Conservation (phyloP, 2,797 vertebrate genomes). For the Mus minutoides region DNA sequence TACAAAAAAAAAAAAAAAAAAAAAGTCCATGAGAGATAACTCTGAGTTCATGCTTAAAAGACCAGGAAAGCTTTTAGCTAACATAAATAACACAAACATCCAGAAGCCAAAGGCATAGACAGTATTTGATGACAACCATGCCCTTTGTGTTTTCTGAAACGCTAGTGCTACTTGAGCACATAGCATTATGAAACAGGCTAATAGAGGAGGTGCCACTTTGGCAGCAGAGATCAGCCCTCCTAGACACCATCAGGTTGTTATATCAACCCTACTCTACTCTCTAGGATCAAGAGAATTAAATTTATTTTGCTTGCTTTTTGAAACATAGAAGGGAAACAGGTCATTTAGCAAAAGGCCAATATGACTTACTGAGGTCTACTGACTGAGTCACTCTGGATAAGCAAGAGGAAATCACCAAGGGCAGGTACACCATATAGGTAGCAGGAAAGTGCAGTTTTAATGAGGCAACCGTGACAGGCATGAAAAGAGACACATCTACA, state of each 20-base stretch:
- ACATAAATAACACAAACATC: not conserved
- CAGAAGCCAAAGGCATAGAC: not conserved
- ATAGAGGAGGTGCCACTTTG: not conserved
- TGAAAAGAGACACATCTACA: not conserved
- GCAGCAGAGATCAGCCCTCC: too few relatives aligned
- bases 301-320: not conserved
- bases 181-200: not conserved
- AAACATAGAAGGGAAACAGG: not conserved
- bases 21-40: fast-evolving
- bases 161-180: not conserved
- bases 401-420: not conserved
- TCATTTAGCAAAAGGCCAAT: not conserved
- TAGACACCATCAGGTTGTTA: too few relatives aligned
- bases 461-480: too few relatives aligned
- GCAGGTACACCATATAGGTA: not conserved
- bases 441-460: not conserved
- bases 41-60: not conserved
- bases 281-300: not conserved
- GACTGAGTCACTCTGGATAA: not conserved
- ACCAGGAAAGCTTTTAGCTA: not conserved
- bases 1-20: not conserved
- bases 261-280: not conserved
- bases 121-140: not conserved
- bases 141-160: not conserved
- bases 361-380: not conserved